Conservation (phyloP, 2,113 vertebrate species). For the Lophochroa leadbeateri region DNA sequence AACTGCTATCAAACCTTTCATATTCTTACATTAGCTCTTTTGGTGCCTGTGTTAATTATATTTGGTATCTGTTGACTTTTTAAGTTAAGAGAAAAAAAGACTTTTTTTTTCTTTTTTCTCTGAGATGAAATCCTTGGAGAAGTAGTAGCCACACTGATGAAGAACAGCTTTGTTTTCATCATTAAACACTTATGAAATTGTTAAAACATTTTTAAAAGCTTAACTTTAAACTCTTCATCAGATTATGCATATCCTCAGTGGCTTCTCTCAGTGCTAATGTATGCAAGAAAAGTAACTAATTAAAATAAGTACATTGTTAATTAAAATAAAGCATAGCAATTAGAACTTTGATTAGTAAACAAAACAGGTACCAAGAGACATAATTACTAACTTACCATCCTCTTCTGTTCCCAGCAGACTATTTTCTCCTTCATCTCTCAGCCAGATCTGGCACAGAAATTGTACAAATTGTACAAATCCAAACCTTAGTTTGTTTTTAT, state of each 20-base stretch:
- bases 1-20: background rate
- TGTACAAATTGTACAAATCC: background rate
- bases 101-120: background rate
- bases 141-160: background rate
- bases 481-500: background rate
- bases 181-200: background rate
- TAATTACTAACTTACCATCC: background rate
- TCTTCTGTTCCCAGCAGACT: background rate
- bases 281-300: constrained; percentile 35
- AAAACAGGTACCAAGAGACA: constrained; percentile 11
- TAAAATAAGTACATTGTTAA: constrained; percentile 48
- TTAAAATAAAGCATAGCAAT: constrained; percentile 59
- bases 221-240: background rate
- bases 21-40: background rate
- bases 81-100: background rate
- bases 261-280: background rate
- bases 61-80: background rate
- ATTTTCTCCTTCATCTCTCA: background rate
- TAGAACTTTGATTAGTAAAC: constrained; percentile 47
- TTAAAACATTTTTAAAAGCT: background rate
- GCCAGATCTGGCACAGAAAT: background rate
- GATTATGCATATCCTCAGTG: background rate
- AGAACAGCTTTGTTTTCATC: background rate
- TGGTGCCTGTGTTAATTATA: background rate
- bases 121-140: background rate